phyloP scores from a whole-genome alignment of 1,140 invertebrate species.

The Zaprionus ghesquierei region DNA sequence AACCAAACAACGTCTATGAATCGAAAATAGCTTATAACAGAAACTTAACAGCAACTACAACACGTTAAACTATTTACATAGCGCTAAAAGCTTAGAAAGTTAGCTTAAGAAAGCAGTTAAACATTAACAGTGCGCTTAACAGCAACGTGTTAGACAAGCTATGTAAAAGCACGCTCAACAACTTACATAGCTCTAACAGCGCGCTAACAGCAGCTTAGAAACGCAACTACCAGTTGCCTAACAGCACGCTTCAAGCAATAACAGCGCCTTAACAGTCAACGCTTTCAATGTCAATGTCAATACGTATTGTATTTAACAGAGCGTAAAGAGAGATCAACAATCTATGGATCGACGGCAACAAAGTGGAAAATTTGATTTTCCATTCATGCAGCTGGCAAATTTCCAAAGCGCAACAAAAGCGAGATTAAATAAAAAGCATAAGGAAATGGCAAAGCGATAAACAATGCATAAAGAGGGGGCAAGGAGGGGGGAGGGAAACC shows the following conservation, averaged over 20 bases:
- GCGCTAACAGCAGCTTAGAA: background rate
- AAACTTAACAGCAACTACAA: background rate
- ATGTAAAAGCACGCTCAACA: background rate
- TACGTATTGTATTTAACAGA: no score
- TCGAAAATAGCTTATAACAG: no score
- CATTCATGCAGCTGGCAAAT: background rate
- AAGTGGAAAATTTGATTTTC: background rate
- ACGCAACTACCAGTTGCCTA: background rate
- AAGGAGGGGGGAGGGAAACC: background rate
- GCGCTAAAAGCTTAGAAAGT: no score
- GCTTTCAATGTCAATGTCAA: background rate
- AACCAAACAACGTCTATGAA: no score
- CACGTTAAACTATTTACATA: no score
- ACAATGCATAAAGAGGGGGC: conserved; percentile 1
- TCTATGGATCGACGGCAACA: background rate
- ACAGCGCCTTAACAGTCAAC: background rate
- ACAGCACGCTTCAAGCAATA: background rate
- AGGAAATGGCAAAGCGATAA: conserved; percentile 19
- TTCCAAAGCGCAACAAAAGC: background rate
- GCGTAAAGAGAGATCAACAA: background rate
- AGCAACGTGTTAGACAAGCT: background rate
- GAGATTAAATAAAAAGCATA: conserved; percentile 8
- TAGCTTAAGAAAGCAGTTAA: no score
- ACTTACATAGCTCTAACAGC: background rate
- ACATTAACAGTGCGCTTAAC: background rate